Base-by-base conservation (phyloP, 2,888 invertebrate species). In the Nesidiocoris tenuis region DNA sequence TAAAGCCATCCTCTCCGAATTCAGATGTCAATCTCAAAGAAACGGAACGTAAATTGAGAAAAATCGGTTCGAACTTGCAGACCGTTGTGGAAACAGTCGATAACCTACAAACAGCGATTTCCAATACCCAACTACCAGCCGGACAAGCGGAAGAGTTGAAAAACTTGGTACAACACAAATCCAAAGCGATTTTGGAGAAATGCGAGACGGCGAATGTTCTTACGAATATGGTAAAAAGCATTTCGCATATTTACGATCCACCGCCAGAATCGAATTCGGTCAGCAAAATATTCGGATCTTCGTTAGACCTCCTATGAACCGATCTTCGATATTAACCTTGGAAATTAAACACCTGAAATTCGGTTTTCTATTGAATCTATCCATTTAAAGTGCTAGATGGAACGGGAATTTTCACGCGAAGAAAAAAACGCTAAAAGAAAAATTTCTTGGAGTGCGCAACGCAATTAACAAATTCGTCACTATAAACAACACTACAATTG, bases 171-270 rank as follows among this genome's bases (percentile, higher is more conserved):
- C 59, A 24, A 17, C 22, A 22, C 7, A 70, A 16, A 18, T 59
- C 70, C 17, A 70, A 22, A 54, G 21, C 21, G 3, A 70, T 70
- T 0, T 56, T 70, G 70, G 61, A 61, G 17, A 70, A 59, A 16
- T 70, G 57, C 70, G 70, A 70, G 59, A 3, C 59, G 23, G 57
- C 57, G 24, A 70, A 70, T 24, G 70, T 59, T 23, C 18, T 70
- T 17, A 16, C 57, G 70, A 59, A 70, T 39, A 70, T 70, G 25
- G 24, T 70, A 24, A 70, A 59, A 59, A 61, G 12, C 2, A 23
- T 57, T 1, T 17, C 70, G 0, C 16, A 59, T 7, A 59, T 67
- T 3, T 54, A 25, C 7, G 21, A n/a, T 12, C 18, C 1, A 7
- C 39, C 9, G 22, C 1, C 39, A 17, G 67, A 18, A 55, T 17